phyloP scores from a whole-genome alignment of 2,888 invertebrate species.

The Deilephila elpenor region DNA sequence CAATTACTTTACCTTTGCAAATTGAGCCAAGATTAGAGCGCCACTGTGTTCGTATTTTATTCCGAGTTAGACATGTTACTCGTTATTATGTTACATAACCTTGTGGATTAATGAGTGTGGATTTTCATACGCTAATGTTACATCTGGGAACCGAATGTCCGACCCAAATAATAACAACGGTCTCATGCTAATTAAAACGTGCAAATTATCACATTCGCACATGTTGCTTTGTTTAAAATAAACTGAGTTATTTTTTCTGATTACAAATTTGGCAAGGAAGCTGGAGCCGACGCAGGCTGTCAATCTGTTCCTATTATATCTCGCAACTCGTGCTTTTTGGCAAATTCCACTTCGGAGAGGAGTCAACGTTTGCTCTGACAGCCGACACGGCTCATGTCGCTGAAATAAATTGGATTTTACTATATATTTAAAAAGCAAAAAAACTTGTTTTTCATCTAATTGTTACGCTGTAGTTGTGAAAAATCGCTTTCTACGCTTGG shows the following conservation, averaged over 20 bases:
- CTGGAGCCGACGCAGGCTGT: conserved; percentile 70
- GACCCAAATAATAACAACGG: conserved; percentile 67
- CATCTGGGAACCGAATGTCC: conserved; percentile 54
- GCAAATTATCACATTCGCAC: conserved; percentile 58
- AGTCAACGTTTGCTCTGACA: conserved; percentile 81
- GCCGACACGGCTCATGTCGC: conserved; percentile 70
- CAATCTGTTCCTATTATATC: conserved; percentile 76
- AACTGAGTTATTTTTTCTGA: conserved; percentile 68
- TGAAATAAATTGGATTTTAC: conserved; percentile 60
- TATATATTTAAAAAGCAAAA: conserved; percentile 63
- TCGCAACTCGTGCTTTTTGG: conserved; percentile 69
- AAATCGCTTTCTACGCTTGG: conserved; percentile 55
- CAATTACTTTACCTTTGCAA: conserved; percentile 74
- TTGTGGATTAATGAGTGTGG: background rate
- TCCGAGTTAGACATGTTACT: conserved; percentile 6
- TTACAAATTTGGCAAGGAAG: conserved; percentile 83
- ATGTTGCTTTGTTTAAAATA: conserved; percentile 62
- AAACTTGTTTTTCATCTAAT: conserved; percentile 59
- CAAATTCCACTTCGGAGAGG: conserved; percentile 69
- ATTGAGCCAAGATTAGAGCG: conserved; percentile 63
- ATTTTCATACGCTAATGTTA: conserved; percentile 47
- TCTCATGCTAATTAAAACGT: conserved; percentile 61
- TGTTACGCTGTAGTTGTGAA: conserved; percentile 68
- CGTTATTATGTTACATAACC: conserved; percentile 12
- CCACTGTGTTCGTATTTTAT: conserved; percentile 42